phyloP scores from a whole-genome alignment of 2,888 invertebrate genomes.

The Saturnia pavonia region DNA sequence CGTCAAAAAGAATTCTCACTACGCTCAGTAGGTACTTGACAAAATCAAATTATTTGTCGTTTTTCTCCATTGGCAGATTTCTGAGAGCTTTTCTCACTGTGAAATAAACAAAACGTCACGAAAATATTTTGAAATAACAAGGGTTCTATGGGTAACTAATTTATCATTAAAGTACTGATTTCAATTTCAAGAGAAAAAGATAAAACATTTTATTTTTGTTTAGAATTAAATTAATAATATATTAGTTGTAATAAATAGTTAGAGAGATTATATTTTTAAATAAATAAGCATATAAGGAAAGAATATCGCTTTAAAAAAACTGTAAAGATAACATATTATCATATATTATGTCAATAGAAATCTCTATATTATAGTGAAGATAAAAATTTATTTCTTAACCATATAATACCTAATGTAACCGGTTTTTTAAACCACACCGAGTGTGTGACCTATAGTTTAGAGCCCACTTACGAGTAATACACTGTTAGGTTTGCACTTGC shows the following conservation, averaged over 20 bases:
- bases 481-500: not conserved
- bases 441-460: not conserved
- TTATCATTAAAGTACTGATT: not conserved
- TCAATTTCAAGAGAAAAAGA: not conserved
- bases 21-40: slow-evolving; percentile 11
- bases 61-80: slow-evolving; percentile 18
- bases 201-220: not conserved
- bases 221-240: not conserved
- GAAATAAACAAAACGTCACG: slow-evolving; percentile 17
- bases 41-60: slow-evolving; percentile 17
- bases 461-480: not conserved
- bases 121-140: slow-evolving; percentile 19
- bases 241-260: not conserved
- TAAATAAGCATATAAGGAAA: not conserved
- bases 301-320: not conserved
- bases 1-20: slow-evolving; percentile 15
- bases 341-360: too few species aligned
- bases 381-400: not conserved
- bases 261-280: not conserved
- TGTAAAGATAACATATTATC: too few species aligned
- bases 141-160: slow-evolving; percentile 16
- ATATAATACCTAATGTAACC: too few species aligned
- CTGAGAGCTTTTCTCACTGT: slow-evolving; percentile 18
- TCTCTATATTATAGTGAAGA: too few species aligned
- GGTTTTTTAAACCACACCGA: not conserved